Conservation (phyloP, 2,888 invertebrate species). For the Rhamnusium bicolor region DNA sequence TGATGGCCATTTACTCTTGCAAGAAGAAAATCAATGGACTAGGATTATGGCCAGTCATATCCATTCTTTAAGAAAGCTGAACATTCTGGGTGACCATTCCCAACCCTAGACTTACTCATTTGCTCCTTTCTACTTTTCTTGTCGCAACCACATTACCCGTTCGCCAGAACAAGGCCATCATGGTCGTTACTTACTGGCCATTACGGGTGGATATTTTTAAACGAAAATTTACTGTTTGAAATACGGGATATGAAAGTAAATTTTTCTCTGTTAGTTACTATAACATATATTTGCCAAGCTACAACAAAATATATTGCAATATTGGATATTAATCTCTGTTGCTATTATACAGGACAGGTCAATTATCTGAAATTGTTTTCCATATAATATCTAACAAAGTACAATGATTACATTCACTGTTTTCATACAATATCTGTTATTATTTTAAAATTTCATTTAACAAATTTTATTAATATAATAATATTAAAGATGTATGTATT, state of each 20-base stretch:
- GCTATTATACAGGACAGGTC: no score
- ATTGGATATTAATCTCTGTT: no score
- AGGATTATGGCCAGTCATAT: conserved; percentile 7
- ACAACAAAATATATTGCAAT: no score
- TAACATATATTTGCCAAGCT: no score
- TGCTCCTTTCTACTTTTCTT: neutral
- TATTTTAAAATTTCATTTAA: no score
- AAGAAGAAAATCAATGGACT: conserved; percentile 13
- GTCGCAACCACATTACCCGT: neutral
- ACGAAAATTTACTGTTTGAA: neutral
- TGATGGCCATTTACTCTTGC: conserved; percentile 7
- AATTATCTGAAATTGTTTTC: no score
- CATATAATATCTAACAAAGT: no score
- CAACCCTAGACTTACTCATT: neutral
- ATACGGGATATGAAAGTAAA: neutral
- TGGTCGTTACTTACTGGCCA: neutral
- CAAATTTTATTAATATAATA: no score
- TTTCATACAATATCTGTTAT: no score
- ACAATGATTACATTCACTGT: no score
- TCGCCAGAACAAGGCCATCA: neutral
- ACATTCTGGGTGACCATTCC: conserved; percentile 3
- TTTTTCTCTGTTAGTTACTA: no score
- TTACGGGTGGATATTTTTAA: neutral
- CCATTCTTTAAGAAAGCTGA: conserved; percentile 7
- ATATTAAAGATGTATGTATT: no score